Evolutionary conservation across 2,113 vertebrate genomes (phyloP), one percentile per base, ranked within the genome.

Genomic region (Ginglymostoma cirratum): DNA sequence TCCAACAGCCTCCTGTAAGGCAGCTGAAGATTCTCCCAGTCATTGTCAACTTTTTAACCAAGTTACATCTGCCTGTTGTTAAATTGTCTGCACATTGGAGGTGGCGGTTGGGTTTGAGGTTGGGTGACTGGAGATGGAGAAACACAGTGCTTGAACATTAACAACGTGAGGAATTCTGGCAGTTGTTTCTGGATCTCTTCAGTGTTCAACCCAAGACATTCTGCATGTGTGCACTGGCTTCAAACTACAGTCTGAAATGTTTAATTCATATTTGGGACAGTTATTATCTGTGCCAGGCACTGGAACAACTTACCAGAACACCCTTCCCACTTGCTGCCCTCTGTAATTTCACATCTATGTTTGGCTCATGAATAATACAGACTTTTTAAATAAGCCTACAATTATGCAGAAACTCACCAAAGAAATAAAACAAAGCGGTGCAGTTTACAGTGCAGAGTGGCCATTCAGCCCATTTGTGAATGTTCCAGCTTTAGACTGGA

Each of bases 11-110:
- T 83, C n/a, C 80, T 83, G 80, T 42, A 83, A 83, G 38, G 45
- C 61, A 66, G 89, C 89, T 93, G 89, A 93, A 19, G 61, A 93
- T 93, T 10, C 61, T 93, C 89, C 48, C 89, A 93, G 2, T 93
- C 89, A 67, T 2, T 93, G 30, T 17, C 15, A 34, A 67, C n/a
- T n/a, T 93, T 93, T 38, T 34, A 93, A 93, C n/a, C 67, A 61
- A 93, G 66, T 66, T 66, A 66, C 61, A 93, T 93, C 89, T 24
- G 34, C 34, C 55, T 93, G 61, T 66, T 93, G 34, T 66, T 23
- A 93, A 65, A n/a, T 90, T 90, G 87, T 30, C 87, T 65, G 52
- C 55, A 66, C 15, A 92, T 55, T 5, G 15, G n/a, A 48, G 55
- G 30, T 30, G 55, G 5, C 30, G 61, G 48, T 8, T 30, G 86